Base-by-base conservation (phyloP, 2,888 invertebrate genomes). In the Eupeodes latifasciatus region DNA sequence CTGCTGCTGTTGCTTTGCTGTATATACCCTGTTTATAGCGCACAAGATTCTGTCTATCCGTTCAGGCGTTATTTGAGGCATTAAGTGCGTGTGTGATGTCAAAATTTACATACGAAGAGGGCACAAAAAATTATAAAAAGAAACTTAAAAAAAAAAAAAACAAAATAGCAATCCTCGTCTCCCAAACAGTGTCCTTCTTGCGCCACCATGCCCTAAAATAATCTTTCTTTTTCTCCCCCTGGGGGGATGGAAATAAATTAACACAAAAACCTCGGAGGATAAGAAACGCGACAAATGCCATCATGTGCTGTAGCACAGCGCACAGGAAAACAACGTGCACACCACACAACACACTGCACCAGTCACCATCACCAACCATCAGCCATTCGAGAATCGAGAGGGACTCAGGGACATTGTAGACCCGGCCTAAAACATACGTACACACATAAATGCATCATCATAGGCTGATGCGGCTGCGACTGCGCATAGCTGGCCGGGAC, bases 1-100 rank as follows among this genome's bases (percentile, higher is more conserved):
- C 74, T 16, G 40, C 40, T 40, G 40, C 40, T 78, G 61, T 5
- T 27, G 27, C 27, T 27, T 27, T 27, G 27, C 12, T 12, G 34
- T 67, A 34, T 72, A 47, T 72, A 76, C 80, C 34, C 51, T 80
- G 76, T 59, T 62, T 74, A 51, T 74, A 78, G 66, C 62, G 61
- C 57, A 62, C 74, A 69, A 53, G 53, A 61, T 74, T 72, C 80
- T 40, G 80, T 84, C 83, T 84, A 81, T 87, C 66, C 61, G 51
- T 75, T 76, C 85, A 61, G 81, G 89, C 85, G 81, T 84, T 89
- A 85, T 85, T 89, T 89, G 81, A 79, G 78, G 89, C 81, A 89
- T 81, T 89, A 89, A 90, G 90, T 90, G 90, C 90, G 90, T 90
- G 90, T 90, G 90, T 90, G 90, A 90, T 90, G 90, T 90, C 90